Evolutionary conservation across 1,140 invertebrate genomes (phyloP), one percentile per base, ranked within the genome.

Genomic region (Protaetia brevitarsis): DNA sequence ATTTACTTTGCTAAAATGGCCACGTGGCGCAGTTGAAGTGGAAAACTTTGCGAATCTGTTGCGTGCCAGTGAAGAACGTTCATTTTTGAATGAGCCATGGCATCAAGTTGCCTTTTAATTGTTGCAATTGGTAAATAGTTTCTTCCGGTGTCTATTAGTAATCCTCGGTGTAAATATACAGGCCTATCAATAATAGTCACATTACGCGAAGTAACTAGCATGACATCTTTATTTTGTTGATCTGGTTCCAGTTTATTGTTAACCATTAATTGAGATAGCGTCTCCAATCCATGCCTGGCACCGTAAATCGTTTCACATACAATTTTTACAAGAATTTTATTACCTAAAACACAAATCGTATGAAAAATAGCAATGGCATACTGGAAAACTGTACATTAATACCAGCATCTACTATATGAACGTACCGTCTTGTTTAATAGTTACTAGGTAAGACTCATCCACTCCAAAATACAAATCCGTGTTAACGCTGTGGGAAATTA

Each of bases 11-110:
- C 86, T 82, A 95, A 86, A 72, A 92, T 86, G 0, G 92, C 92
- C 27, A 89, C 85, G 16, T 85, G 81, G 1, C 80, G 82, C 0
- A 89, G 88, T 58, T 90, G 87, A 67, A 92, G 84, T 0, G 93
- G 92, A 76, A 94, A 94, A 73, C 91, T 93, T 66, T 94, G 92
- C 0, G 90, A 87, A 74, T 95, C 93, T 0, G 89, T 91, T 1
- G 89, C 84, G 72, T 95, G 92, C 91, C 92, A 94, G 74, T 95
- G 93, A 29, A 94, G 86, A 0, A 91, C 88, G 72, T 95, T 95
- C 67, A 95, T 77, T 78, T 95, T 95, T 19, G 86, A 88, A 0
- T 88, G 83, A 0, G 90, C 87, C 92, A 95, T 93, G 2, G 84
- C 92, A 70, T 93, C 88, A 0, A 94, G 79, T 2, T 89, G 88